Conservation (phyloP, 2,888 invertebrate genomes). For the Eristalinus sepulchralis region DNA sequence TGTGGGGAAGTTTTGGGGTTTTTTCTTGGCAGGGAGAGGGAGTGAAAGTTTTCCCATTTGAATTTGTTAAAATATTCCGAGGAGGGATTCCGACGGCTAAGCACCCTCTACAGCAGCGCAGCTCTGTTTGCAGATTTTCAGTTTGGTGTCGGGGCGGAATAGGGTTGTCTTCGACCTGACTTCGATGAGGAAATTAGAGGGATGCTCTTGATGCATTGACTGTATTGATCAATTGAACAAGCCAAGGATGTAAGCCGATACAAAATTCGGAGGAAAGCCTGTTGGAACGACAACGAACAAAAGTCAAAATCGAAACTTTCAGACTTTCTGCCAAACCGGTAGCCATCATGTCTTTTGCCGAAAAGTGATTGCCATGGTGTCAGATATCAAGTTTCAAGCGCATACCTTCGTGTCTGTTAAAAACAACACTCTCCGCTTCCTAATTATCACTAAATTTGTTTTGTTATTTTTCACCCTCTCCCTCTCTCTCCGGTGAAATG, state of each 20-base stretch:
- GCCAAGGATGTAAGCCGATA: no score
- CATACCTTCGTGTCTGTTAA: not conserved
- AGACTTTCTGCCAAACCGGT: no score
- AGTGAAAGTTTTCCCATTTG: not conserved
- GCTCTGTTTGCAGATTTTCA: no score
- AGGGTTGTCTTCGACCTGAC: no score
- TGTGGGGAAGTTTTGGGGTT: not conserved
- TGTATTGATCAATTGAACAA: no score
- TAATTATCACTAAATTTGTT: conserved; percentile 56
- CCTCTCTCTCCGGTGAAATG: conserved; percentile 5
- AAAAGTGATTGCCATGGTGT: not conserved
- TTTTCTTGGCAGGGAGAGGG: not conserved
- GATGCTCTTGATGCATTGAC: no score
- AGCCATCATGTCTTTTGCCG: not conserved
- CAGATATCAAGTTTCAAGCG: not conserved
- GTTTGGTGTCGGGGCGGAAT: no score
- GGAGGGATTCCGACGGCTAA: not conserved
- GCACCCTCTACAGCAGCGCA: no score
- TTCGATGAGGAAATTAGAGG: no score
- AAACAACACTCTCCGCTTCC: conserved; percentile 1
- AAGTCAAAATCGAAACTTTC: no score
- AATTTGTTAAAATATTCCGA: not conserved
- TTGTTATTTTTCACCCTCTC: conserved; percentile 5
- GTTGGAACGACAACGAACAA: no score
- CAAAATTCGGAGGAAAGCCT: no score